A percentile compares a stretch with the other conserved stretches of the same genome.
Conservation (phyloP, 1,140 invertebrate species). For the Leguminivora glycinivorella region DNA sequence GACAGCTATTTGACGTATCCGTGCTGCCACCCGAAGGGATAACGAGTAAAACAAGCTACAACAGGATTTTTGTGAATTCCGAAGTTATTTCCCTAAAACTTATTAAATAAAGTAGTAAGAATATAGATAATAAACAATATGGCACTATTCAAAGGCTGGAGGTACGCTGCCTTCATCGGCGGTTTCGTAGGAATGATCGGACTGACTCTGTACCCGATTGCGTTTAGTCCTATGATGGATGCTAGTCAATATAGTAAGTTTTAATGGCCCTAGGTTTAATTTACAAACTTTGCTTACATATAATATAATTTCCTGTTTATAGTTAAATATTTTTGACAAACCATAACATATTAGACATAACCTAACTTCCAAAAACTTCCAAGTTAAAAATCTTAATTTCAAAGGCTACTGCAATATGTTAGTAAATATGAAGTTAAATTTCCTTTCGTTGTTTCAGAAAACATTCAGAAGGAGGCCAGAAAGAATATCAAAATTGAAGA, state of each 20-base stretch:
- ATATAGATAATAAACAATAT: conserved; percentile 35
- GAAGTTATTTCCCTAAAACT: not conserved
- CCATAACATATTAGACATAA: conserved; percentile 4
- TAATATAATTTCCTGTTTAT: too few species aligned
- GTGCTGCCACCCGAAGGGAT: too few species aligned
- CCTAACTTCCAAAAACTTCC: not conserved
- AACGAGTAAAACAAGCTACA: not conserved
- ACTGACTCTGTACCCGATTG: conserved; percentile 80
- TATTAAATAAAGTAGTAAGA: not conserved
- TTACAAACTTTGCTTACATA: not conserved
- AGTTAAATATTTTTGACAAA: not conserved
- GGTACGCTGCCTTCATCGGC: conserved; percentile 76
- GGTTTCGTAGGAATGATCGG: conserved; percentile 80
- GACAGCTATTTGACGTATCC: too few species aligned
- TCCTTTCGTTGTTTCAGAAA: conserved; percentile 77
- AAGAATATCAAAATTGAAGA: conserved; percentile 82
- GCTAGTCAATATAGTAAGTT: conserved; percentile 80
- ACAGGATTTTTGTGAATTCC: not conserved
- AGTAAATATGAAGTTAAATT: not conserved
- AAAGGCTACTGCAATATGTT: not conserved
- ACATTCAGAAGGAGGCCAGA: conserved; percentile 80
- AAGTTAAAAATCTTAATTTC: too few species aligned
- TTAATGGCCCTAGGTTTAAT: not conserved
- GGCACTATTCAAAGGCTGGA: conserved; percentile 67
- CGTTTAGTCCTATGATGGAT: conserved; percentile 82